Evolutionary conservation across 2,113 vertebrate genomes (phyloP).

Genomic region (Mystacornis crossleyi): DNA sequence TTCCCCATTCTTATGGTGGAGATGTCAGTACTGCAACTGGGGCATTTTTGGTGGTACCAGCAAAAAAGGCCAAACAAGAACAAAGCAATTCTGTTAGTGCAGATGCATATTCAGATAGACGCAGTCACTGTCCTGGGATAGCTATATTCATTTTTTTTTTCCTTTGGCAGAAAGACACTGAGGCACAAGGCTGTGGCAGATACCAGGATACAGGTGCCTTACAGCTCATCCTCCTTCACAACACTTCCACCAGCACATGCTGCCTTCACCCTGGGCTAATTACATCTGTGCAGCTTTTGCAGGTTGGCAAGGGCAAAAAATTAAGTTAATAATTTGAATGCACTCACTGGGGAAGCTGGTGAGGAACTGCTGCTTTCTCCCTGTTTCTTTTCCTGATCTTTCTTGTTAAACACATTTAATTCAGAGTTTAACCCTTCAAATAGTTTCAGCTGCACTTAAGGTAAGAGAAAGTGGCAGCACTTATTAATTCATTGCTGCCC

Average conservation of each 20-base stretch:
- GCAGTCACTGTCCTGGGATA: background rate
- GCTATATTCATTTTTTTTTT: background rate
- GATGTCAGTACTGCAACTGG: background rate
- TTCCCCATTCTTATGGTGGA: background rate
- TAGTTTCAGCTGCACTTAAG: background rate
- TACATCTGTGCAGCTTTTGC: background rate
- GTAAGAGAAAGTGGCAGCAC: background rate
- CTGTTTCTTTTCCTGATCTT: background rate
- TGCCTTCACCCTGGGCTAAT: background rate
- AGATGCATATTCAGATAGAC: background rate
- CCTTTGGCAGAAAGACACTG: background rate
- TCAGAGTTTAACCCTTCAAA: background rate
- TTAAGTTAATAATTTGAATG: background rate
- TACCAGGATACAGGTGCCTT: background rate
- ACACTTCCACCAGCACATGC: background rate
- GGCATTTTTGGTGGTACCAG: background rate
- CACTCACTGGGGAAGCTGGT: background rate
- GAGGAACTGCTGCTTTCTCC: background rate
- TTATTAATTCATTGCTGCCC: constrained; percentile 70
- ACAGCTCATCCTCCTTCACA: background rate
- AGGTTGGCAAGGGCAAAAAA: background rate
- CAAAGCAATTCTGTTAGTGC: background rate
- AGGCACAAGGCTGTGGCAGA: background rate
- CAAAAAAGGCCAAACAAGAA: background rate
- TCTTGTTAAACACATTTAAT: background rate